Evolutionary conservation across 2,113 vertebrate species (phyloP).

Genomic region (Lepidothrix coronata): DNA sequence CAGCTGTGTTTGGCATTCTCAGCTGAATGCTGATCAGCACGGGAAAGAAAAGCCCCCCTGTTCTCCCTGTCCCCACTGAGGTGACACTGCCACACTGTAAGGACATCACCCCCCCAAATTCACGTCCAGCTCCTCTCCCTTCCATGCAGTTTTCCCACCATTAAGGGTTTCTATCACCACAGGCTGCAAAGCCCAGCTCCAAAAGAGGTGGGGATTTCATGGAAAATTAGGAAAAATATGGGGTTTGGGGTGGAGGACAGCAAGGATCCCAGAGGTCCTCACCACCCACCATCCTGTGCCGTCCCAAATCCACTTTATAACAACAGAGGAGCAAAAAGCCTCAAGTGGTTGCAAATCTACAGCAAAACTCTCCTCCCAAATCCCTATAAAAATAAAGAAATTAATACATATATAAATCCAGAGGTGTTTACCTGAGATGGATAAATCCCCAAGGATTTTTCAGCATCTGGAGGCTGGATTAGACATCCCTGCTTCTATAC

Average conservation of each 20-base stretch:
- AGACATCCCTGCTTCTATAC: not conserved
- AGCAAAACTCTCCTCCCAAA: not conserved
- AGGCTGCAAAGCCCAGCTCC: not conserved
- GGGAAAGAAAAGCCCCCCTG: not conserved
- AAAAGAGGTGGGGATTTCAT: not conserved
- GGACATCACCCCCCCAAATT: not conserved
- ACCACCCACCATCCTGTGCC: rapidly evolving
- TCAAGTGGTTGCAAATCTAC: not conserved
- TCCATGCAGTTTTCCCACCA: not conserved
- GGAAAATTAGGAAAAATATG: not conserved
- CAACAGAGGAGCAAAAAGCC: not conserved
- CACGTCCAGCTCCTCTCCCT: not conserved
- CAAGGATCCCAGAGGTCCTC: rapidly evolving
- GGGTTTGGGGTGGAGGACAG: not conserved
- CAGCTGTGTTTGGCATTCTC: not conserved
- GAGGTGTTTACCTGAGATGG: slow-evolving; percentile 13
- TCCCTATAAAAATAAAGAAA: rapidly evolving
- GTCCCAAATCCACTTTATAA: not conserved
- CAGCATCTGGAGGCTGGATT: not conserved
- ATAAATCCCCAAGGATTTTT: not conserved
- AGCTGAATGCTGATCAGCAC: slow-evolving; percentile 5
- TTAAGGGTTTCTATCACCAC: not conserved
- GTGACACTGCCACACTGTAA: not conserved
- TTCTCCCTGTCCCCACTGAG: not conserved
- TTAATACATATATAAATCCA: not conserved